Conservation (phyloP, 2,113 vertebrate species). For the Muscicapa adusta region DNA sequence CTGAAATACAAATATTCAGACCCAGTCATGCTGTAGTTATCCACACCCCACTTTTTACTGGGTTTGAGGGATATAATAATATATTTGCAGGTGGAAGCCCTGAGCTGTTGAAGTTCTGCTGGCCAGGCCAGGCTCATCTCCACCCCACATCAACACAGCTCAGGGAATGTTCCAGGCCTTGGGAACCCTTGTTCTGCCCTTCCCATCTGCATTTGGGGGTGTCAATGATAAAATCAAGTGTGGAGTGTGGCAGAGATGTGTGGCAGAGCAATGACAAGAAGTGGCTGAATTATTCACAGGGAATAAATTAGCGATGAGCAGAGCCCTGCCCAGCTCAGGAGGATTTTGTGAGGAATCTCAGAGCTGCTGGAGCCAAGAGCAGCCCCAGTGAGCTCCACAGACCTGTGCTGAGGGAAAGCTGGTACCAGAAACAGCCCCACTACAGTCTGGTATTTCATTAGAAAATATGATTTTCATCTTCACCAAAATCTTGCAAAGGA, state of each 20-base stretch:
- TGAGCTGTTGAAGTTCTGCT: background rate
- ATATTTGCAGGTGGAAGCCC: background rate
- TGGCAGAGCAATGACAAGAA: background rate
- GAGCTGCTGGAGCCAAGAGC: background rate
- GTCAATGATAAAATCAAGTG: background rate
- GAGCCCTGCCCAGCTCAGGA: background rate
- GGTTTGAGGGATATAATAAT: background rate
- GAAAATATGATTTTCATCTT: background rate
- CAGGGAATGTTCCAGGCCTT: background rate
- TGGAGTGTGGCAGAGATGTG: background rate
- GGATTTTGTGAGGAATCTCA: background rate
- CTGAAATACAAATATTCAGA: background rate
- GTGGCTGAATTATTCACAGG: slow-evolving; percentile 2
- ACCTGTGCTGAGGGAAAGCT: background rate
- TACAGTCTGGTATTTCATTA: background rate
- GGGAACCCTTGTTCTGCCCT: background rate
- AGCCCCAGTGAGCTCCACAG: background rate
- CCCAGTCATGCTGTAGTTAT: background rate
- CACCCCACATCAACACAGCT: accelerated
- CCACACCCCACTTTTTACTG: accelerated
- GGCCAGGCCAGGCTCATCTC: background rate
- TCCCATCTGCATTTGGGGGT: background rate
- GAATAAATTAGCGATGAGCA: background rate
- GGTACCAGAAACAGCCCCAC: background rate
- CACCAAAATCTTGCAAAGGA: background rate